Evolutionary conservation across 2,888 invertebrate genomes (phyloP), one percentile per base, ranked within the genome.

Genomic region (Cheiracanthium punctorium): DNA sequence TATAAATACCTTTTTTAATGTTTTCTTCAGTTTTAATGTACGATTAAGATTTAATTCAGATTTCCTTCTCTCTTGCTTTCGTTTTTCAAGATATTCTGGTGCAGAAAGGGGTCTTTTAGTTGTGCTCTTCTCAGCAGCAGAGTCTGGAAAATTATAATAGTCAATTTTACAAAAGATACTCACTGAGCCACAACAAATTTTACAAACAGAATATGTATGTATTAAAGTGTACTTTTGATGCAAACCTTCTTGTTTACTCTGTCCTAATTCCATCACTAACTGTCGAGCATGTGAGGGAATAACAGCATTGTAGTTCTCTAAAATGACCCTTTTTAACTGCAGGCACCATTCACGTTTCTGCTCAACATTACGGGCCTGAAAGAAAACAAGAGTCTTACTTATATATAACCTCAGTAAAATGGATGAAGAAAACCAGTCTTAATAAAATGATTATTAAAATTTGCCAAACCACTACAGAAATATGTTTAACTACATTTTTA

Each of bases 231-330:
- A 37, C 10, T 37, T 37, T 37, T 7, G 7, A 37, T 37, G 10
- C 10, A 37, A 37, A 37, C 88, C 84, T 64, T 84, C 94, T 89
- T 94, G 94, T 91, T 94, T 94, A 89, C 95, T 95, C 91, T 96
- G 96, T 65, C 96, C 96, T 2, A 97, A 93, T 91, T 96, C 95
- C 94, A 97, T 96, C 71, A 98, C 96, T 76, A 98, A 93, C 91
- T 97, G 97, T 90, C 96, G 94, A 20, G 98, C 98, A 91, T 97
- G 97, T 80, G 95, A 95, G n/a, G 98, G 98, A 91, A 98, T 98
- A 89, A 96, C 96, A 0, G 95, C 96, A 88, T 95, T 95, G 92
- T 97, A 98, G 92, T 97, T 98, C 91, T 98, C 98, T 90, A 98
- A 93, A 91, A 98, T 98, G 48, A 97, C 97, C 92, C 97, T 93